Evolutionary conservation across 2,888 invertebrate genomes (phyloP).

Genomic region (Imbricaverruca yamaguchii): DNA sequence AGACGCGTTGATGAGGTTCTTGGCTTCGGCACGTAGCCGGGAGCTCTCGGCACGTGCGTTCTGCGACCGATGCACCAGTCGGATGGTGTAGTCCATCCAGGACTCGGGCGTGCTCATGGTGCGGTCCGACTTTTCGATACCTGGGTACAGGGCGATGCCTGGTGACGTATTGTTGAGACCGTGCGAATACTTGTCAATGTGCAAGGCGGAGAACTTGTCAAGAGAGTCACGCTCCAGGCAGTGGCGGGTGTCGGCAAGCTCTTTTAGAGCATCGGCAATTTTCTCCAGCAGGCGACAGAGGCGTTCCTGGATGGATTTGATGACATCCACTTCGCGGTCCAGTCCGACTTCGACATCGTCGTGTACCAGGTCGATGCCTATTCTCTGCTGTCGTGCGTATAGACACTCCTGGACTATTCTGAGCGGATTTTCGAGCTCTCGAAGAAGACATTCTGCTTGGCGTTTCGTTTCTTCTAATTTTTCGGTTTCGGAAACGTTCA

Average conservation of each 20-base stretch:
- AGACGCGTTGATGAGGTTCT: slow-evolving; percentile 66
- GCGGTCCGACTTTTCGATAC: slow-evolving; percentile 79
- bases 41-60: slow-evolving; percentile 70
- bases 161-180: slow-evolving; percentile 70
- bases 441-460: slow-evolving; percentile 81
- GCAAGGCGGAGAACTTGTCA: slow-evolving; percentile 79
- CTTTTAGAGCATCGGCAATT: slow-evolving; percentile 35
- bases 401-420: neutral
- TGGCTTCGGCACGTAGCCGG: slow-evolving; percentile 68
- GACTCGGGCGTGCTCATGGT: slow-evolving; percentile 69
- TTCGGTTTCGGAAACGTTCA: slow-evolving; percentile 68
- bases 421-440: slow-evolving; percentile 43
- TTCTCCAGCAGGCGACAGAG: slow-evolving; percentile 64
- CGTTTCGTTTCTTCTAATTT: slow-evolving; percentile 61
- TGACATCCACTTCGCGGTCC: slow-evolving; percentile 71
- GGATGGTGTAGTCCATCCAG: slow-evolving; percentile 75
- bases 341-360: slow-evolving; percentile 80
- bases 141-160: slow-evolving; percentile 77
- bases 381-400: neutral
- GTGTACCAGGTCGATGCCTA: slow-evolving; percentile 78
- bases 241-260: slow-evolving; percentile 47
- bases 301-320: slow-evolving; percentile 69
- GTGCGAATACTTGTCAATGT: slow-evolving; percentile 77
- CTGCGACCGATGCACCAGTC: slow-evolving; percentile 68
- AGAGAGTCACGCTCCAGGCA: slow-evolving; percentile 80